Evolutionary conservation across 2,888 invertebrate genomes (phyloP).

Genomic region (Athalia rosae): DNA sequence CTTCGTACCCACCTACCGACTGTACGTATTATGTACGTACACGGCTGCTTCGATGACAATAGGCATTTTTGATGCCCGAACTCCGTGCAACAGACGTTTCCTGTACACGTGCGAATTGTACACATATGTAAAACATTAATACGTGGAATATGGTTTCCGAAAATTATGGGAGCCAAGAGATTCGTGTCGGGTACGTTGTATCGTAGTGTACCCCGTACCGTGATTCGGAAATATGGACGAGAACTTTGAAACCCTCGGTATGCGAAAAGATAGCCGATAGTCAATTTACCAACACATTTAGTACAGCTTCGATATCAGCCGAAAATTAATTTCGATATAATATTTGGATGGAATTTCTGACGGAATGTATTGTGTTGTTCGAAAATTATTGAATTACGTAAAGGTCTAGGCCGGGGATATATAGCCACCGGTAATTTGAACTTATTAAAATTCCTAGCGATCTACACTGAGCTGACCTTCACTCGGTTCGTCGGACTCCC

Average conservation of each 20-base stretch:
- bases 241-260: constrained; percentile 24
- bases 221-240: background rate
- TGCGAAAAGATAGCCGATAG: background rate
- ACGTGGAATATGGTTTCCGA: background rate
- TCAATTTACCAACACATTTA: constrained; percentile 1
- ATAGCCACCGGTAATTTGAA: constrained; percentile 21
- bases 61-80: constrained; percentile 17
- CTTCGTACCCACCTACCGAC: too few relatives aligned
- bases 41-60: background rate
- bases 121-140: background rate
- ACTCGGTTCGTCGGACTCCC: background rate
- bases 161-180: background rate
- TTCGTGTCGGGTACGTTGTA: background rate
- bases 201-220: background rate
- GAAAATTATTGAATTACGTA: constrained; percentile 25
- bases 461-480: background rate
- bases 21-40: too few relatives aligned
- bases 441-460: constrained; percentile 27
- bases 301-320: constrained; percentile 19
- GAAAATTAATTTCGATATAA: constrained; percentile 32
- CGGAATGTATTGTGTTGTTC: constrained; percentile 25
- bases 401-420: background rate
- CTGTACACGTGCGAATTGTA: background rate
- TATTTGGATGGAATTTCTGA: constrained; percentile 7
- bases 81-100: background rate